Percentiles rank a stretch among this genome's conserved stretches.
These are phyloP conservation scores for Nestor notabilis DNA, from an alignment of 2,113 vertebrate species.

Conservation along the genomic window DNA sequence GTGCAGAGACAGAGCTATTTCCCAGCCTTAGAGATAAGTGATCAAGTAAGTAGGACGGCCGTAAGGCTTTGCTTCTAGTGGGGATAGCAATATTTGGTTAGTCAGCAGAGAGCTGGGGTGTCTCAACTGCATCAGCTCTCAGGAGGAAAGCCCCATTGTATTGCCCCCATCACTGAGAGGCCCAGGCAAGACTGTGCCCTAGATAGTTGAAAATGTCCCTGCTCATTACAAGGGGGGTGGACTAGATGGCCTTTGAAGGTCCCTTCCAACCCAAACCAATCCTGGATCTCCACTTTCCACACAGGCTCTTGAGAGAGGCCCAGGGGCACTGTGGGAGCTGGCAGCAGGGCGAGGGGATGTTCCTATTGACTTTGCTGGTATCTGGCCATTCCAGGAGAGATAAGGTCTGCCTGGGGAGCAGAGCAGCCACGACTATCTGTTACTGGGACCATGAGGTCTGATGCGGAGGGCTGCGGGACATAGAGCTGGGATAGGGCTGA, in stretches of 20 bases:
- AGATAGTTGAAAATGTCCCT: neutral
- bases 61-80: neutral
- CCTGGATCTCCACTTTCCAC: neutral
- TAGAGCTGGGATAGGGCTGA: neutral
- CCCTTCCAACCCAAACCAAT: neutral
- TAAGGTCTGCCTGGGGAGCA: neutral
- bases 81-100: too few relatives aligned
- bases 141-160: neutral
- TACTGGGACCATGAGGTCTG: fast-evolving
- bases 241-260: neutral
- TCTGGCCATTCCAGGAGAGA: neutral
- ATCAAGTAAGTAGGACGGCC: neutral
- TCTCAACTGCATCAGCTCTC: neutral
- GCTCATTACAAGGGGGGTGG: neutral
- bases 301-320: neutral
- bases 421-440: neutral
- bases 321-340: neutral
- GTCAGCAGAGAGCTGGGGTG: neutral
- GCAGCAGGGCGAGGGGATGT: fast-evolving
- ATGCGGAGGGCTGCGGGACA: fast-evolving
- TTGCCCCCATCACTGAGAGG: neutral
- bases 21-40: neutral
- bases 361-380: neutral
- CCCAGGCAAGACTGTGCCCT: neutral
- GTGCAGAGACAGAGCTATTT: neutral